phyloP scores from a whole-genome alignment of 2,113 vertebrate species.

The Spea bombifrons region DNA sequence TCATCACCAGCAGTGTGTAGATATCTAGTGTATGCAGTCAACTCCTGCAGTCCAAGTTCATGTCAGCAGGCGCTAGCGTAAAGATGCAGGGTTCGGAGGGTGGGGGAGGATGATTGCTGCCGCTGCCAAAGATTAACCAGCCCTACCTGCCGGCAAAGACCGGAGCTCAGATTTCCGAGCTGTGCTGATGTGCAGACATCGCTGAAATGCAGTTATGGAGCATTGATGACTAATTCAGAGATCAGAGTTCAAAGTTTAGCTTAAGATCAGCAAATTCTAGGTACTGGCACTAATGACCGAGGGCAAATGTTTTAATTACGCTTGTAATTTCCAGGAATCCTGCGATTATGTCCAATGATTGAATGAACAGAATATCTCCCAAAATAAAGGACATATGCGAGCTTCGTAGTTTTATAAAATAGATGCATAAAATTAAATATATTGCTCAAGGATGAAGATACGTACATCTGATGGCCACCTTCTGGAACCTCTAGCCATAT shows the following conservation, averaged over 20 bases:
- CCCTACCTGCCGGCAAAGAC: constrained; percentile 5
- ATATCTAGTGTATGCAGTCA: constrained; percentile 7
- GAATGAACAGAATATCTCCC: too few species aligned
- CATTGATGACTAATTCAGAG: constrained; percentile 39
- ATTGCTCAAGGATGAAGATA: too few species aligned
- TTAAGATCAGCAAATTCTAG: constrained; percentile 15
- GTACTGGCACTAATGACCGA: not conserved
- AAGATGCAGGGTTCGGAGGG: constrained; percentile 13
- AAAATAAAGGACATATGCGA: too few species aligned
- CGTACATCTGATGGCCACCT: too few species aligned
- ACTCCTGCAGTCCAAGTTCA: constrained; percentile 28
- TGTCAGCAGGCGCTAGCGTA: constrained; percentile 30
- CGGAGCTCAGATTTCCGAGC: not conserved
- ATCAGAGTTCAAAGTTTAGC: constrained; percentile 38
- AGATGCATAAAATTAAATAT: too few species aligned
- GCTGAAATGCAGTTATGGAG: constrained; percentile 5
- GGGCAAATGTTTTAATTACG: not conserved
- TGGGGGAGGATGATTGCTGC: constrained; percentile 7
- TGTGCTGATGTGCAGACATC: constrained; percentile 12
- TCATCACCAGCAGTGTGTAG: constrained; percentile 4
- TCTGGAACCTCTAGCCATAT: too few species aligned
- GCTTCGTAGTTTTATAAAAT: too few species aligned
- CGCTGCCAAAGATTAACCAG: constrained; percentile 36
- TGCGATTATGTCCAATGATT: too few species aligned
- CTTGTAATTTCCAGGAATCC: not conserved